Evolutionary conservation across 30 jellyfish, hydroid and myxozoan species (phyloP).

Genomic region (Aurelia sp.): DNA sequence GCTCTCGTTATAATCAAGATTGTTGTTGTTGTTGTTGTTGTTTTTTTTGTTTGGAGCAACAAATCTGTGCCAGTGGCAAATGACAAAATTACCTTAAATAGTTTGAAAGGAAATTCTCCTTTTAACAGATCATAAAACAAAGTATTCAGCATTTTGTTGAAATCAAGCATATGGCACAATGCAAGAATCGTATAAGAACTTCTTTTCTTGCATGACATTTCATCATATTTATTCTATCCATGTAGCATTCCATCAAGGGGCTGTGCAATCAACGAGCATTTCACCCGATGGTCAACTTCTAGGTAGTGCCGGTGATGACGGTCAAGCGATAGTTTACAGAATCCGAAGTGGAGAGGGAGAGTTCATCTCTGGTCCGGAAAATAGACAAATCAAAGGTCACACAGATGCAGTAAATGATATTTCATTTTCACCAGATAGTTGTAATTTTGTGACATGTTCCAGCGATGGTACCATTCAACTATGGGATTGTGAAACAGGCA

Average conservation of each 20-base stretch:
- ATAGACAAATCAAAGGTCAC: conserved; percentile 71
- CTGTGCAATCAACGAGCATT: conserved; percentile 64
- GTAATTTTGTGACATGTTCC: conserved; percentile 67
- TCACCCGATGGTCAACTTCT: conserved; percentile 77
- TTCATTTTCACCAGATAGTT: conserved; percentile 66
- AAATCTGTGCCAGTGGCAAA: no score
- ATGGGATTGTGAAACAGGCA: conserved; percentile 84
- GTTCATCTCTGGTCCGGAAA: conserved; percentile 80
- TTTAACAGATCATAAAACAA: no score
- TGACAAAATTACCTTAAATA: no score
- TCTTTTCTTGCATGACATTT: no score
- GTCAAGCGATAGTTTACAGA: conserved; percentile 64
- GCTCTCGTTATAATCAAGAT: no score
- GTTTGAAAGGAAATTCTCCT: no score
- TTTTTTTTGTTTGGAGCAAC: no score
- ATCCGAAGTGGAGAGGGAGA: conserved; percentile 82
- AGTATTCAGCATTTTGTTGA: no score
- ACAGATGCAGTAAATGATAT: conserved; percentile 71
- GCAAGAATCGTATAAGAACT: no score
- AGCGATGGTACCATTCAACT: conserved; percentile 73
- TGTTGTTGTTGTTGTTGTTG: no score
- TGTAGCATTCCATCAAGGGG: conserved; percentile 76
- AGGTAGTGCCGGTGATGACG: conserved; percentile 82
- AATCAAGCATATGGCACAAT: no score
- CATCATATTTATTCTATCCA: neutral